These are phyloP conservation scores for Rhynchomys soricoides DNA, from an alignment of 2,113 vertebrate species.

Conservation along the genomic window DNA sequence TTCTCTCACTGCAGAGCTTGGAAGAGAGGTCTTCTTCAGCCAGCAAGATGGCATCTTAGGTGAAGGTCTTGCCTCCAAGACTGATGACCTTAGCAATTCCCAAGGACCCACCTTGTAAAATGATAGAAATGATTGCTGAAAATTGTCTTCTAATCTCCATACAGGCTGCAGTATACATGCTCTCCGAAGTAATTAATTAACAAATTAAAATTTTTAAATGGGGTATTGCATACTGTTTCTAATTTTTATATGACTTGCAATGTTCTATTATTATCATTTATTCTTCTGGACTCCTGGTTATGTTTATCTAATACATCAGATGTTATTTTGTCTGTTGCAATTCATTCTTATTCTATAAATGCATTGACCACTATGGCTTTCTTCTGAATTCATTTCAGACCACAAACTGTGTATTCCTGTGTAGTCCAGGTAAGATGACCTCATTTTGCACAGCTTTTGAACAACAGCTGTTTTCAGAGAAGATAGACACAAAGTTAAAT, in stretches of 20 bases:
- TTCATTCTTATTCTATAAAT: constrained; percentile 10
- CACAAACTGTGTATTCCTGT: not conserved
- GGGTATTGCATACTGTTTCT: not conserved
- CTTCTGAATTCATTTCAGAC: constrained; percentile 4
- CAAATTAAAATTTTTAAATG: too few species aligned
- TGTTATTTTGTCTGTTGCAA: constrained; percentile 3
- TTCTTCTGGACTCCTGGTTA: not conserved
- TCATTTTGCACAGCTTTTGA: not conserved
- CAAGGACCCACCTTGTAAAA: not conserved
- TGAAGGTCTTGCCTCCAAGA: not conserved
- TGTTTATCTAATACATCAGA: not conserved
- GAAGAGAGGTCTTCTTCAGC: not conserved
- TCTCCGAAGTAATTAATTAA: not conserved
- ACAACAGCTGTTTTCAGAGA: not conserved
- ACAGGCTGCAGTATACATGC: not conserved
- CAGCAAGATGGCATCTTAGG: not conserved
- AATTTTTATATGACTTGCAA: not conserved
- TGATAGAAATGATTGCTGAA: not conserved
- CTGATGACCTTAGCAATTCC: not conserved
- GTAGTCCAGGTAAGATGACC: not conserved
- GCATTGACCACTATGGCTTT: not conserved
- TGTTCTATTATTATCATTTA: not conserved
- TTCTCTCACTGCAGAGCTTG: not conserved
- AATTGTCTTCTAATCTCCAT: not conserved
- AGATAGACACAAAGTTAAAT: not conserved